Evolutionary conservation across 2,113 vertebrate genomes (phyloP).

Genomic region (Grallaria varia): DNA sequence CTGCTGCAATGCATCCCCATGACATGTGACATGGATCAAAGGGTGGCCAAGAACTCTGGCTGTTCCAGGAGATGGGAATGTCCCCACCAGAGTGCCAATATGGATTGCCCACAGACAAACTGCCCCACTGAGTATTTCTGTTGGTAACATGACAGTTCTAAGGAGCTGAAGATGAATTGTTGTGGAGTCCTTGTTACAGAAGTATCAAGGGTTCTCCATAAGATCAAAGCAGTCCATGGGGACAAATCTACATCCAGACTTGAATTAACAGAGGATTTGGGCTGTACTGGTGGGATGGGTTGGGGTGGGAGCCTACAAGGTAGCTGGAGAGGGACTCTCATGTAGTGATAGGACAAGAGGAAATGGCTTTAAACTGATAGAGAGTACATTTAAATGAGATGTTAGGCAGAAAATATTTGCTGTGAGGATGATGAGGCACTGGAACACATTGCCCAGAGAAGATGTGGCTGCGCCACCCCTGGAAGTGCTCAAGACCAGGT

Average conservation of each 20-base stretch:
- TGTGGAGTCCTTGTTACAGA: neutral
- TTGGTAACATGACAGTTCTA: neutral
- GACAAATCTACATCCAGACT: neutral
- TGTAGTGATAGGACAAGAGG: neutral
- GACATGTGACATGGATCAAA: neutral
- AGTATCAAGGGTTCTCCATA: no score
- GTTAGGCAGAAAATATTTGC: neutral
- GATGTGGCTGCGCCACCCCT: neutral
- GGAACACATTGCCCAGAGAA: neutral
- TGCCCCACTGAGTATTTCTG: neutral
- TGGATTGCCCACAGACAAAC: neutral
- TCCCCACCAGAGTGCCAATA: fast-evolving
- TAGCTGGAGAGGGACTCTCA: neutral
- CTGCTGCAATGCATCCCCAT: neutral
- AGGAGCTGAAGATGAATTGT: neutral
- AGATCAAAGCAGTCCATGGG: neutral
- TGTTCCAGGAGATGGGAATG: neutral
- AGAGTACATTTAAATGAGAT: neutral
- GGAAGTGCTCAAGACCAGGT: neutral
- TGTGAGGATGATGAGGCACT: neutral
- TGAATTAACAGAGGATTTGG: neutral
- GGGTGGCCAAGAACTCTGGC: neutral
- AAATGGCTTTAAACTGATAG: neutral
- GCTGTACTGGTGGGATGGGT: neutral
- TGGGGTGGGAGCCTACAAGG: neutral